These are phyloP conservation scores for Nemoura dubitans DNA, from an alignment of 2,888 invertebrate species.

Conservation along the genomic window DNA sequence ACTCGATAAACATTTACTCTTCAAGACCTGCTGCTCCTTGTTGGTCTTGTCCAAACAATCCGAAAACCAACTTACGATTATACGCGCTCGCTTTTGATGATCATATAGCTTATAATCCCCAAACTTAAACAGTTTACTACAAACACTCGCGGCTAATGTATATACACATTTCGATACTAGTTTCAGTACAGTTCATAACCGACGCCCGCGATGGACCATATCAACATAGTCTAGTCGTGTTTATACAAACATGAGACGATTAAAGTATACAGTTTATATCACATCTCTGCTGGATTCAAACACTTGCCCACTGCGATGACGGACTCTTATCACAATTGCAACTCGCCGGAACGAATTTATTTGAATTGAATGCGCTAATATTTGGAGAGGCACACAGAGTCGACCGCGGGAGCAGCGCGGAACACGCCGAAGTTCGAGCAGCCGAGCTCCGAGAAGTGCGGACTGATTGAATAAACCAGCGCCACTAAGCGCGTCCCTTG, in stretches of 20 bases:
- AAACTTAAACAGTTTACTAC: constrained; percentile 46
- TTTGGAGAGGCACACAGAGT: neutral
- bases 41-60: constrained; percentile 48
- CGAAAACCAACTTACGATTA: constrained; percentile 32
- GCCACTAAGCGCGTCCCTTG: neutral
- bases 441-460: constrained; percentile 40
- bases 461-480: constrained; percentile 40
- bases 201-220: constrained; percentile 28
- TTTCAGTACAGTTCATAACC: constrained; percentile 31
- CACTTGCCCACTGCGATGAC: constrained; percentile 2
- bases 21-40: constrained; percentile 39
- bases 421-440: neutral
- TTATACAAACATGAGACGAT: constrained; percentile 37
- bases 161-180: constrained; percentile 46
- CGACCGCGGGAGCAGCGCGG: neutral
- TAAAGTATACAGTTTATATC: constrained; percentile 39
- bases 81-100: constrained; percentile 39
- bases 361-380: neutral
- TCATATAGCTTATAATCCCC: constrained; percentile 46
- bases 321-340: neutral
- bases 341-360: neutral
- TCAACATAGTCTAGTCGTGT: constrained; percentile 14
- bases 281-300: constrained; percentile 29
- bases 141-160: constrained; percentile 45
- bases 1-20: constrained; percentile 53